Conservation (phyloP, 30 jellyfish, hydroid and myxozoan genomes). For the Catostylus mosaicus region DNA sequence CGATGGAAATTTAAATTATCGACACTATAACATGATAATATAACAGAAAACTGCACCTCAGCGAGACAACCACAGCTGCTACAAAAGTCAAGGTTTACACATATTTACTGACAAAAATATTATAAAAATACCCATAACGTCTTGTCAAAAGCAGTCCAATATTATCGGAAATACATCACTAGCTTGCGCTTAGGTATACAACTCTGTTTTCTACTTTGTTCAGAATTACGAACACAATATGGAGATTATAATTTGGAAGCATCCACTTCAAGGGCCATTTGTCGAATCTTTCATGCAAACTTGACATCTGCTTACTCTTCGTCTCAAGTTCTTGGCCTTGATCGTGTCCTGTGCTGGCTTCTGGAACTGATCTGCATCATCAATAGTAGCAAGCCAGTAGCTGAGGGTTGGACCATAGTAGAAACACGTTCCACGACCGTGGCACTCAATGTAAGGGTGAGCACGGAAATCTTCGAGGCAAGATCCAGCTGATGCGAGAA, state of each 20-base stretch:
- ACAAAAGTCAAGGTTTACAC: background rate
- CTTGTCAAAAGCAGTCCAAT: background rate
- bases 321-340: slow-evolving; percentile 60
- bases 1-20: no score
- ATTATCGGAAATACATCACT: background rate
- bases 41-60: no score
- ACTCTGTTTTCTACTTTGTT: background rate
- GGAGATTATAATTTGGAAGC: background rate
- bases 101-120: background rate
- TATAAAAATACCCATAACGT: background rate
- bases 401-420: slow-evolving; percentile 88
- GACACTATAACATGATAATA: no score
- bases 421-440: slow-evolving; percentile 96
- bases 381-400: slow-evolving; percentile 94
- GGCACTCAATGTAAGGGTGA: slow-evolving; percentile 97
- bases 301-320: slow-evolving; percentile 89
- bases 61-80: background rate
- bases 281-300: slow-evolving; percentile 81
- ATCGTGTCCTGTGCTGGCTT: slow-evolving; percentile 78
- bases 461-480: slow-evolving; percentile 94
- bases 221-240: background rate
- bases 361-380: slow-evolving; percentile 72
- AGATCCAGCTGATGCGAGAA: slow-evolving; percentile 94
- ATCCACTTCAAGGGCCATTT: background rate
- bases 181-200: background rate